Percentiles rank a stretch among this genome's conserved stretches.
Conservation (phyloP, 1,140 invertebrate genomes). For the Drosophila carrolli region DNA sequence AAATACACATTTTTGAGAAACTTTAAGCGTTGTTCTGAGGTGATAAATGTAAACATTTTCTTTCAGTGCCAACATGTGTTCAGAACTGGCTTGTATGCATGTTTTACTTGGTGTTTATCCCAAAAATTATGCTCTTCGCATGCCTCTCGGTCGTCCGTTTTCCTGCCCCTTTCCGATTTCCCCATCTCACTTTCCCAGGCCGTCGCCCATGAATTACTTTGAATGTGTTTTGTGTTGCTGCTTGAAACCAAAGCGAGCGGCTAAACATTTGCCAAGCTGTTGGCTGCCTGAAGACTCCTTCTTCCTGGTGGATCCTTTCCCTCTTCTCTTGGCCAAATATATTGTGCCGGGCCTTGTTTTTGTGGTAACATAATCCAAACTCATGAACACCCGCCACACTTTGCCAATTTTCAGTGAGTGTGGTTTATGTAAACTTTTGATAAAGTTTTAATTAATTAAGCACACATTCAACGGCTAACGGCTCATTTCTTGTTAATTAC, state of each 20-base stretch:
- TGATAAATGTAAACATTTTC: background rate
- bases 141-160: conserved; percentile 37
- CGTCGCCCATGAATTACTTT: conserved; percentile 34
- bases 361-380: conserved; percentile 48
- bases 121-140: conserved; percentile 72
- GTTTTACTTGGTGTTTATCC: conserved; percentile 66
- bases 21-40: too few relatives aligned
- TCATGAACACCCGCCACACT: background rate
- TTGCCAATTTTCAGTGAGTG: conserved; percentile 11
- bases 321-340: conserved; percentile 24
- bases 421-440: conserved; percentile 33
- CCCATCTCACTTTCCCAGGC: background rate
- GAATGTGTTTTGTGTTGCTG: conserved; percentile 19
- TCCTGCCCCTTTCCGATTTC: background rate
- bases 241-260: conserved; percentile 55
- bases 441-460: conserved; percentile 76
- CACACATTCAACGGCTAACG: background rate
- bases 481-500: background rate
- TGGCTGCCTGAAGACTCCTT: conserved; percentile 42
- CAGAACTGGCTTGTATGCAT: conserved; percentile 24
- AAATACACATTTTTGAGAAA: too few relatives aligned
- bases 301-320: background rate
- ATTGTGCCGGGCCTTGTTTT: conserved; percentile 49
- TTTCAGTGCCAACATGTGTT: conserved; percentile 10
- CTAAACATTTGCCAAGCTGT: conserved; percentile 73